Base-by-base conservation (phyloP, 2,113 vertebrate genomes). In the Psilopsiagon aymara region DNA sequence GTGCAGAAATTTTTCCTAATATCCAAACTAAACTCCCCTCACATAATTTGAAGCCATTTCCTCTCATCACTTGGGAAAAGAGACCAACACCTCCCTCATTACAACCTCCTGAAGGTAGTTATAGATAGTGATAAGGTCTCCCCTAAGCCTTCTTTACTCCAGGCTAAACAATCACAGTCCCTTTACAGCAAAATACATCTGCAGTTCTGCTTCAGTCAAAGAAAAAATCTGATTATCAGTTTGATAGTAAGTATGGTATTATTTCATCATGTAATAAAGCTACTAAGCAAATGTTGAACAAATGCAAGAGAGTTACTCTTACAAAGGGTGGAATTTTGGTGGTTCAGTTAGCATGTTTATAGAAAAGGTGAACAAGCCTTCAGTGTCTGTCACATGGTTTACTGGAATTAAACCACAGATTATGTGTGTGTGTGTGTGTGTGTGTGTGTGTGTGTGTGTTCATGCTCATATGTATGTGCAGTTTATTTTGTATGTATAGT, bases 361-460 rank as follows among this genome's bases (percentile, higher is more conserved):
- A 67, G 82, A 90, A 80, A 57, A 86, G 27, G 37, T 68, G 55
- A 81, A n/a, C 33, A 78, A 95, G 17, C 24, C 39, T 83, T 75
- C 77, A n/a, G 25, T 75, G 44, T 92, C 55, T 90, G 64, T 86
- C 94, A 47, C 20, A 81, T 94, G 88, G 88, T 93, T 94, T 90
- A 87, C 74, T 85, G 47, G 43, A 75, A 82, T 82, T 95, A 96
- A 92, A 94, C 90, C 94, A 89, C 79, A 68, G 60, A 67, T 89
- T 53, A 8, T 85, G 41, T 92, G 19, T 94, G 66, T 94, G 57
- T 91, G 60, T 92, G 35, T 37, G 35, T 94, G 57, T 91, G 60
- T 92, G 35, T 37, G 35, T 37, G 39, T 39, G 17, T 94, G 64
- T 94, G 55, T 91, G 64, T 51, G 47, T 49, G 47, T 89, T 43